Conservation (phyloP, 1,140 invertebrate species). For the Ditylenchus dipsaci region DNA sequence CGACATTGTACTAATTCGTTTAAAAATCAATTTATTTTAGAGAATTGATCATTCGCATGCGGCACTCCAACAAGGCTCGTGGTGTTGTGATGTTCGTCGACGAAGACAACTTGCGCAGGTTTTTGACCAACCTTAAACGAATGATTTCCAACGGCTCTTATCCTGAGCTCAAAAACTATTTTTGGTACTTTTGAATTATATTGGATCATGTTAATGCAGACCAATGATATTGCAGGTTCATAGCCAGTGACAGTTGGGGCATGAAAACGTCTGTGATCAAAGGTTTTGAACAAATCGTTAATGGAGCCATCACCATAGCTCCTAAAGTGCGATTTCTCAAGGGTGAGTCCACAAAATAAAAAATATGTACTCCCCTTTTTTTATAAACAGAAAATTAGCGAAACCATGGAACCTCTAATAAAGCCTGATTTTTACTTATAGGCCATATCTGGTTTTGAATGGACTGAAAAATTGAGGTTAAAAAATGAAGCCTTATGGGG, state of each 20-base stretch:
- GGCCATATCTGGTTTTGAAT: no score
- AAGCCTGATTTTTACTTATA: no score
- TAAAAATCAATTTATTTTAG: constrained; percentile 63
- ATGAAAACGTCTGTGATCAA: constrained; percentile 68
- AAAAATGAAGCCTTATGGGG: no score
- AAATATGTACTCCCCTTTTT: not conserved
- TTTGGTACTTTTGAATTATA: constrained; percentile 35
- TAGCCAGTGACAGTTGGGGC: constrained; percentile 70
- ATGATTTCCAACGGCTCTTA: constrained; percentile 38
- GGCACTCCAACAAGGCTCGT: constrained; percentile 66
- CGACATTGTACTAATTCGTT: no score
- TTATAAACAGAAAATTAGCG: no score
- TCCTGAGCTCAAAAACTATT: constrained; percentile 48
- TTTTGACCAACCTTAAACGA: constrained; percentile 48
- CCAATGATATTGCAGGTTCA: constrained; percentile 60
- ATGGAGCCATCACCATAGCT: constrained; percentile 64
- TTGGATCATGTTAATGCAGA: not conserved
- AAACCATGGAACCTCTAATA: no score
- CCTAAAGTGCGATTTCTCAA: constrained; percentile 50
- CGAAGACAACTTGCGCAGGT: constrained; percentile 69
- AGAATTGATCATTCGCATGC: constrained; percentile 61
- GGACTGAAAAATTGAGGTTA: no score
- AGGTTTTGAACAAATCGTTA: constrained; percentile 66
- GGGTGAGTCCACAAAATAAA: constrained; percentile 19
- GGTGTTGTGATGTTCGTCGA: constrained; percentile 73